Evolutionary conservation across 2,113 vertebrate species (phyloP), one percentile per base, ranked within the genome.

Genomic region (Leptosomus discolor): DNA sequence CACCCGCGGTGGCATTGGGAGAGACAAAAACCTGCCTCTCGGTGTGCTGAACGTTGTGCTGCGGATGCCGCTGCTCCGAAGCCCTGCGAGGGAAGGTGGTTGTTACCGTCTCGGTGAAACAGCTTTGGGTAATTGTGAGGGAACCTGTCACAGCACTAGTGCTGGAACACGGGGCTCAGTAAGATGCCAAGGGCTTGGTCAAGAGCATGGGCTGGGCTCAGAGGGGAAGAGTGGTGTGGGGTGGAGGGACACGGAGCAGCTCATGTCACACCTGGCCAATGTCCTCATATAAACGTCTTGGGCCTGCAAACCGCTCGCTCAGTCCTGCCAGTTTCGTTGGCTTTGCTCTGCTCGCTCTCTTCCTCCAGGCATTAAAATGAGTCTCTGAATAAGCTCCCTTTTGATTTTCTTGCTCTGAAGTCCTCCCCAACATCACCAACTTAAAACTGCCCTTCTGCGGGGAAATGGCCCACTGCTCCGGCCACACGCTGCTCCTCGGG

Each of bases 1-100:
- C 76, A 75, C 29, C 24, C 1, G 1, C 11, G 13, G 57, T 6
- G 70, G 29, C 17, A 2, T 0, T 4, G 18, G 69, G 32, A 65
- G 65, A 56, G 64, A 32, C 61, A n/a, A 24, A 18, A 34, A 7
- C 39, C 73, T 12, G 39, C 20, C 21, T 26, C 69, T 21, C 4
- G 23, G 9, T 8, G 1, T 1, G 36, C 51, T 23, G 41, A 14
- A 1, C 2, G 26, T 26, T 26, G 32, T 27, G 65, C 84, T 46
- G 39, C 4, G 60, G 48, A 8, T 0, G 4, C 37, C 32, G 82
- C 78, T 39, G 67, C 63, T 58, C 56, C 68, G 0, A 1, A 56
- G 50, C 2, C 32, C n/a, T 65, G 54, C 0, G 0, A 39, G 29
- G 67, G 41, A 45, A 48, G 10, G 56, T 7, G 18, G 15, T 39